Percentiles rank a stretch among this genome's conserved stretches.
phyloP scores from a whole-genome alignment of 2,888 invertebrate genomes.

The Luperina testacea region DNA sequence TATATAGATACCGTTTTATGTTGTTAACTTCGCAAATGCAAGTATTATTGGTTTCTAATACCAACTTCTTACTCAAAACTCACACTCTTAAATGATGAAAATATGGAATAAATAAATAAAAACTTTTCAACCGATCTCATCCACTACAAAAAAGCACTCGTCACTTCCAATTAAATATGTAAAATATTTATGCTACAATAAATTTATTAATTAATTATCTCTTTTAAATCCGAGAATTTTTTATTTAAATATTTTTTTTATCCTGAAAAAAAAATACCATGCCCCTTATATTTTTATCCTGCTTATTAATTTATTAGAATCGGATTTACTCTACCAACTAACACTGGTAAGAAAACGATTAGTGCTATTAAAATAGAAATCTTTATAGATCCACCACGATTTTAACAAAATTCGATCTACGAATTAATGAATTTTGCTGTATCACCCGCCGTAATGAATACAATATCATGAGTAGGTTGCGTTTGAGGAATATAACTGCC shows the following conservation, averaged over 20 bases:
- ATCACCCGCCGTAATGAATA: conserved; percentile 45
- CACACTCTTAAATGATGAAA: neutral
- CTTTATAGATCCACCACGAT: neutral
- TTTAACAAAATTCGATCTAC: conserved; percentile 7
- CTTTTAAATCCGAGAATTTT: no score
- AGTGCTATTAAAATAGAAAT: neutral
- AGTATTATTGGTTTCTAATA: neutral
- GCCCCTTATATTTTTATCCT: neutral
- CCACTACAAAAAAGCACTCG: no score
- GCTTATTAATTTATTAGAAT: neutral
- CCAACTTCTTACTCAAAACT: neutral
- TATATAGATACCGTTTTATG: neutral
- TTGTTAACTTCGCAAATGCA: neutral
- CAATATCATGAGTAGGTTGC: conserved; percentile 34
- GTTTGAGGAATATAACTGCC: conserved; percentile 16
- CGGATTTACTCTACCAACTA: neutral
- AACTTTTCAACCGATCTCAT: neutral
- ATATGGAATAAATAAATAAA: neutral
- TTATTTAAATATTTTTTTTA: no score
- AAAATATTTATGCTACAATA: no score
- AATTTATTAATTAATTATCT: no score
- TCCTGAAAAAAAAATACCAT: no score
- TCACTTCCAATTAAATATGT: no score
- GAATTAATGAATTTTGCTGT: conserved; percentile 27
- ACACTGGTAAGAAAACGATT: neutral